Percentiles rank a stretch among this genome's conserved stretches.
Conservation (phyloP, 2,797 vertebrate genomes). For the Neosilurus hyrtlii region DNA sequence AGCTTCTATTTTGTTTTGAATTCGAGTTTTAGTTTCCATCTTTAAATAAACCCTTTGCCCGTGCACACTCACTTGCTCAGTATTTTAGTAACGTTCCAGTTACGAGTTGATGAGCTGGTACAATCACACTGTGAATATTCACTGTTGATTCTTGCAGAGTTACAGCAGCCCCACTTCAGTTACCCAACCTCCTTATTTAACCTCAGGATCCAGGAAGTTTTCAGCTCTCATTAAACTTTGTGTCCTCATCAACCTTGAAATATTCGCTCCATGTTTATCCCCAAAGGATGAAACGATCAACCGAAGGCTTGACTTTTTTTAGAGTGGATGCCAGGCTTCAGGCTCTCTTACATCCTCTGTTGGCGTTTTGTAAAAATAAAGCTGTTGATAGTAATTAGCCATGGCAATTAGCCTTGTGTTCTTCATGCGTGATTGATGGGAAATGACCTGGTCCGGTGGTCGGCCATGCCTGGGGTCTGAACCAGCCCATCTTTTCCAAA, state of each 20-base stretch:
- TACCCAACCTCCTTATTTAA: not conserved
- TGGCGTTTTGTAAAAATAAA: slow-evolving; percentile 47
- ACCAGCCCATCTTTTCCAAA: not conserved
- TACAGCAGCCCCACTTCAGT: not conserved
- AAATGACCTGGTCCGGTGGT: slow-evolving; percentile 46
- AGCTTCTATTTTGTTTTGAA: not conserved
- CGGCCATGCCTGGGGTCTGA: slow-evolving; percentile 36
- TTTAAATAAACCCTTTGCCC: too few species aligned
- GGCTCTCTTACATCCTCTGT: slow-evolving; percentile 30
- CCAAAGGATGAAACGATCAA: slow-evolving; percentile 19
- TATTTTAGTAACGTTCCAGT: not conserved
- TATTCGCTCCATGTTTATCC: slow-evolving; percentile 30
- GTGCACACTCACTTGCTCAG: not conserved
- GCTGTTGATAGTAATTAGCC: slow-evolving; percentile 53
- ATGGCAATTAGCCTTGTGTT: slow-evolving; percentile 47
- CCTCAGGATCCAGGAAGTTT: not conserved
- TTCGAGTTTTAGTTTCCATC: not conserved
- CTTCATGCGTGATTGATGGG: slow-evolving; percentile 47
- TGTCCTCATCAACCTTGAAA: slow-evolving; percentile 46
- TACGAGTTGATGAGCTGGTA: not conserved
- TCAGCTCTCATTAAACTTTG: slow-evolving; percentile 31
- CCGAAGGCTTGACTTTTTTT: slow-evolving; percentile 6
- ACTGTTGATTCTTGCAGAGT: not conserved
- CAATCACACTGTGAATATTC: not conserved
- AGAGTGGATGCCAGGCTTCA: slow-evolving; percentile 25